A percentile compares a stretch with the other conserved stretches of the same genome.
These are phyloP conservation scores for Blomia tropicalis DNA, from an alignment of 2,888 invertebrate genomes.

Conservation along the genomic window DNA sequence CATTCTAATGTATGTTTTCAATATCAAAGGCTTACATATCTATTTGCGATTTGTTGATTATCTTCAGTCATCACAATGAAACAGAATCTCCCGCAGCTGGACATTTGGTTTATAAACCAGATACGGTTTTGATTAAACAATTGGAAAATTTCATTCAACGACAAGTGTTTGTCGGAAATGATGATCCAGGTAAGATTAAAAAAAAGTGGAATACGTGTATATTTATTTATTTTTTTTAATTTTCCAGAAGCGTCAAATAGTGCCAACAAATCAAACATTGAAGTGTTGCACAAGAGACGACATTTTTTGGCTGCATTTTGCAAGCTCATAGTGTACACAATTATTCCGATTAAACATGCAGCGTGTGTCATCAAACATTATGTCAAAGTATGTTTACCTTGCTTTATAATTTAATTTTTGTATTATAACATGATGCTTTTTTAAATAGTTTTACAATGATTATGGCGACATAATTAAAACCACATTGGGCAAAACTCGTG, in stretches of 20 bases:
- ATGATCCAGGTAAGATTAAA: slow-evolving; percentile 53
- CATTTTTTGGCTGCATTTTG: slow-evolving; percentile 92
- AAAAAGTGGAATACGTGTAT: neutral
- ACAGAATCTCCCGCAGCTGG: slow-evolving; percentile 34
- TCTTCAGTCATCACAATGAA: slow-evolving; percentile 69
- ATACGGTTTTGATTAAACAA: slow-evolving; percentile 56
- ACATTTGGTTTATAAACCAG: slow-evolving; percentile 61
- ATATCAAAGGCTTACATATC: slow-evolving; percentile 61
- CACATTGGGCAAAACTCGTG: slow-evolving; percentile 85
- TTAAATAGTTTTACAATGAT: slow-evolving; percentile 32
- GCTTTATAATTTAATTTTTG: slow-evolving; percentile 8
- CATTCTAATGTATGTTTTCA: slow-evolving; percentile 27
- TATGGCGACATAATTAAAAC: slow-evolving; percentile 53
- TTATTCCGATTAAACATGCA: slow-evolving; percentile 75
- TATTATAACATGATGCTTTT: too few species aligned
- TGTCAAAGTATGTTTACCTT: slow-evolving; percentile 52
- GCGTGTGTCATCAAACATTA: slow-evolving; percentile 93
- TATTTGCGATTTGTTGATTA: slow-evolving; percentile 83
- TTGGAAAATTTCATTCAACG: slow-evolving; percentile 79
- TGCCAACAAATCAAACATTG: slow-evolving; percentile 23
- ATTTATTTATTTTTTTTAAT: slow-evolving; percentile 3
- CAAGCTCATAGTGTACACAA: slow-evolving; percentile 92
- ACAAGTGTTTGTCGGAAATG: slow-evolving; percentile 79
- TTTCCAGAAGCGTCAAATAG: slow-evolving; percentile 47
- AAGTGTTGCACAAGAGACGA: slow-evolving; percentile 76